Percentiles rank a stretch among this genome's conserved stretches.
Evolutionary conservation across 2,797 vertebrate species (phyloP).

Genomic region (Alauda arvensis): DNA sequence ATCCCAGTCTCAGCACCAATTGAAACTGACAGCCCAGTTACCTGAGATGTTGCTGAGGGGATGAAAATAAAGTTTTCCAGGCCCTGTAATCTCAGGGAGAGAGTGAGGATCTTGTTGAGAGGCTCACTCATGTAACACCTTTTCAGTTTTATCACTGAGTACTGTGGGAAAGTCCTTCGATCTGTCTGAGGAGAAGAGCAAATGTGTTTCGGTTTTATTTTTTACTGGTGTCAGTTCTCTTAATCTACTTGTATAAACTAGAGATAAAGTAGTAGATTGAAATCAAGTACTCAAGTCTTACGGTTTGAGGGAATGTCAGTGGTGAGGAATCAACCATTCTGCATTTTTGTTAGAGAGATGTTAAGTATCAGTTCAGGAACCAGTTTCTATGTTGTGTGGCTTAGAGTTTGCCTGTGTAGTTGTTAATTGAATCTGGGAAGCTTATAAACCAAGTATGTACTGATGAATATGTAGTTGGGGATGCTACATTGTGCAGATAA

Average conservation of each 20-base stretch:
- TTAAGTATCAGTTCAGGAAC: neutral
- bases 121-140: neutral
- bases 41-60: neutral
- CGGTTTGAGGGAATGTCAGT: neutral
- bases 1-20: neutral
- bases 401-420: neutral
- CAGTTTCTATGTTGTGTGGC: neutral
- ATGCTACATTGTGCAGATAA: neutral
- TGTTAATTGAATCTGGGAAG: neutral
- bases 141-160: accelerated
- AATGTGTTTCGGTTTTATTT: neutral
- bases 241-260: neutral
- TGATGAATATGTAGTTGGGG: neutral
- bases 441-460: neutral
- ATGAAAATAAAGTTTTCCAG: accelerated
- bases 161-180: neutral
- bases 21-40: neutral
- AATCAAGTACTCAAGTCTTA: neutral
- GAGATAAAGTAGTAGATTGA: neutral
- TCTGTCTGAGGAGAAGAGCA: neutral
- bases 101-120: neutral
- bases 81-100: neutral
- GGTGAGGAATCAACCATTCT: neutral
- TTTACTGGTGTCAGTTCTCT: neutral
- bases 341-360: neutral